Conservation (phyloP, 2,113 vertebrate genomes). For the Cyanoramphus novaezelandiae region DNA sequence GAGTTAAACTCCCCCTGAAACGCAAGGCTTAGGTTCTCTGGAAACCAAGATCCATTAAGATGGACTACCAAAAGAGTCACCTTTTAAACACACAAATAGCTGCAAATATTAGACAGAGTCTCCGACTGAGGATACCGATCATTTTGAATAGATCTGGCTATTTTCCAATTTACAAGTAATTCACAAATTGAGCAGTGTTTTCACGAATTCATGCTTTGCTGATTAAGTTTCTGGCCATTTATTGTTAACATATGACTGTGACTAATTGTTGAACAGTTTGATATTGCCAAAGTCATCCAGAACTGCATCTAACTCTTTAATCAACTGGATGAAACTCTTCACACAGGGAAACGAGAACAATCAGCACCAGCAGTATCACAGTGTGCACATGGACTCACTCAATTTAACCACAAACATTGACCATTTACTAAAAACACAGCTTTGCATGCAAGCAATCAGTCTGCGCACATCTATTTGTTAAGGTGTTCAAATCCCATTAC, state of each 20-base stretch:
- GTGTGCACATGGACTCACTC: not conserved
- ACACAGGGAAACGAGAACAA: not conserved
- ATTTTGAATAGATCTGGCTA: not conserved
- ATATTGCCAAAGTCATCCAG: not conserved
- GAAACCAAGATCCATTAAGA: not conserved
- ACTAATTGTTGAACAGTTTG: not conserved
- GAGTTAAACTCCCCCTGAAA: not conserved
- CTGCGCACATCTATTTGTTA: not conserved
- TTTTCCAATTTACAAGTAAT: not conserved
- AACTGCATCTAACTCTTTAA: not conserved
- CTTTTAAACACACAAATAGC: not conserved
- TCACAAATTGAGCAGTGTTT: not conserved
- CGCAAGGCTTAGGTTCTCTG: not conserved
- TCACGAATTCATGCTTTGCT: not conserved
- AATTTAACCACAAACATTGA: accelerated
- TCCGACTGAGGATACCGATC: not conserved
- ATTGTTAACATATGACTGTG: not conserved
- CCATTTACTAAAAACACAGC: not conserved
- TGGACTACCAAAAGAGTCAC: not conserved
- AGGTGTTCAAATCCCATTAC: not conserved
- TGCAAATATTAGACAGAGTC: not conserved
- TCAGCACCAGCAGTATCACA: not conserved
- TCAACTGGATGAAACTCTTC: not conserved
- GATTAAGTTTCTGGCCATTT: not conserved
- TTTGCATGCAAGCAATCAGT: not conserved